These are phyloP conservation scores for Acropternis orthonyx DNA, from an alignment of 2,797 vertebrate species.

Conservation along the genomic window DNA sequence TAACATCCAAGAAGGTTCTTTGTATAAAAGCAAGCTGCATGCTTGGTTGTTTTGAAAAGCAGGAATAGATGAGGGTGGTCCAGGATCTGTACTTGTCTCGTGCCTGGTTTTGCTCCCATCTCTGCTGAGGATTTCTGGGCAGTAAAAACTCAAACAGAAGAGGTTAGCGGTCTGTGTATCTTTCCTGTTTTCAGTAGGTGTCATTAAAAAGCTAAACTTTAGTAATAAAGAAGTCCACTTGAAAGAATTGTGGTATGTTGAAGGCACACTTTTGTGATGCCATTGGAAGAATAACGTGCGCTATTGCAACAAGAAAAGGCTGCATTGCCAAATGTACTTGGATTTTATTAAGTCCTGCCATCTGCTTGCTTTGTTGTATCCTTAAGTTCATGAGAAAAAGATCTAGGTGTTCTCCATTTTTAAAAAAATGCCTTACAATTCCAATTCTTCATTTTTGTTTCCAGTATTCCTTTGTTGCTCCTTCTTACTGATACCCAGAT, in stretches of 20 bases:
- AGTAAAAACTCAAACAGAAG: neutral
- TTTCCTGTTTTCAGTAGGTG: neutral
- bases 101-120: neutral
- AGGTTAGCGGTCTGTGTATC: neutral
- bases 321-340: slow-evolving; percentile 32
- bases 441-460: neutral
- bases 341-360: slow-evolving; percentile 47
- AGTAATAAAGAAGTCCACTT: neutral
- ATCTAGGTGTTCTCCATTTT: neutral
- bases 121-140: neutral
- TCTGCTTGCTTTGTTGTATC: slow-evolving; percentile 33
- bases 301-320: slow-evolving; percentile 5
- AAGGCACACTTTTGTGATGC: neutral
- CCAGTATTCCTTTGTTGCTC: neutral
- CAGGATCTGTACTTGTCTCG: neutral
- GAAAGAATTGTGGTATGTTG: neutral
- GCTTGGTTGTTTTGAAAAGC: neutral
- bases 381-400: neutral
- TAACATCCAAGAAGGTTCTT: neutral
- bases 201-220: neutral
- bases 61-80: neutral
- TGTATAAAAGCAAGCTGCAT: neutral
- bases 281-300: neutral
- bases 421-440: neutral
- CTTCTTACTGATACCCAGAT: neutral